Evolutionary conservation across 2,888 invertebrate species (phyloP), one percentile per base, ranked within the genome.

Genomic region (Ptychoptera contaminata): DNA sequence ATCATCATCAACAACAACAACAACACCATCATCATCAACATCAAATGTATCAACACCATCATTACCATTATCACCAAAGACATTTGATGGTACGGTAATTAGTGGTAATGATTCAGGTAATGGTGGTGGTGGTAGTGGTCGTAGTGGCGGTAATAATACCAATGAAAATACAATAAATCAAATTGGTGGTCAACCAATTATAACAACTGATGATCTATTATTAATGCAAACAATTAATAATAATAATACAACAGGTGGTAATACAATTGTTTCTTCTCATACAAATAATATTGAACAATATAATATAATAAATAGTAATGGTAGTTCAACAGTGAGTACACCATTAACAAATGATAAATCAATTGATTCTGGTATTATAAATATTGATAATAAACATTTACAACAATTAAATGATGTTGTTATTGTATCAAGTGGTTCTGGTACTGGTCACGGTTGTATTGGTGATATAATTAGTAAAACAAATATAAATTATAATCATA

Each of bases 21-120:
- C 30, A 50, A 59, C 45, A 30, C 54, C 56, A 11, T 53, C 56
- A 34, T 52, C 55, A 43, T 55, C 56, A 36, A 56, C 56, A 23
- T 50, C 56, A 37, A 11, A 11, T 15, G 37, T 37, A 43, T 55
- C 56, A 36, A 56, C 56, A 23, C 49, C 56, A 37, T 6, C 5
- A 16, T 23, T 35, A 12, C 35, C 16, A 30, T 4, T 11, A 12
- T n/a, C 14, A 14, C 15, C 29, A 2, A 12, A 34, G 1, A 15
- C n/a, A 2, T 11, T 11, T 42, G 35, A 42, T 35, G 31, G 14
- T 40, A 15, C 9, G 9, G 2, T 16, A 15, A 16, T 15, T 31
- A 31, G 10, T 30, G 9, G 9, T 30, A 30, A 8, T 30, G 9
- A 30, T 30, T 8, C 6, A 6, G 9, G 9, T 30, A 30, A 30